Conservation (phyloP, 2,113 vertebrate species). For the Sphaerodactylus townsendi region DNA sequence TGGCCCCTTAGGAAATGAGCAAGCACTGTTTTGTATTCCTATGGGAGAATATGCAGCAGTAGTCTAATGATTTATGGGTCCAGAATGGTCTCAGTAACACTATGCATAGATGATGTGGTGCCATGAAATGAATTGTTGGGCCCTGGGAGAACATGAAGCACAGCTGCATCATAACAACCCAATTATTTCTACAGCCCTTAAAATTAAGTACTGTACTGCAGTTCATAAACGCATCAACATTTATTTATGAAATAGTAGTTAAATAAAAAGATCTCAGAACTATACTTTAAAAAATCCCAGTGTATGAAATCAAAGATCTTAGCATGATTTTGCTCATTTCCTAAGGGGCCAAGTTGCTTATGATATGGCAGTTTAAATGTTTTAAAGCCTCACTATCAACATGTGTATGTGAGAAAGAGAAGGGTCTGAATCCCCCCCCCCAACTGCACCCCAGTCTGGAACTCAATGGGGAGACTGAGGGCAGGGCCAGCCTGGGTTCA, state of each 20-base stretch:
- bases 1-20: too few species aligned
- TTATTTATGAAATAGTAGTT: background rate
- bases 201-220: background rate
- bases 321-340: background rate
- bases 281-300: too few species aligned
- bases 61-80: background rate
- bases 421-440: too few species aligned
- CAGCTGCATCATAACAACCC: background rate
- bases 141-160: background rate
- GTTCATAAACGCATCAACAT: background rate
- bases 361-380: background rate
- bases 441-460: too few species aligned
- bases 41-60: too few species aligned
- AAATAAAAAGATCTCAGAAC: background rate
- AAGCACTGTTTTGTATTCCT: background rate
- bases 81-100: background rate
- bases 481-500: too few species aligned
- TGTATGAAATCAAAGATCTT: background rate
- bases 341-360: too few species aligned
- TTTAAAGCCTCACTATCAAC: background rate
- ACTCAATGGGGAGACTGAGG: too few species aligned
- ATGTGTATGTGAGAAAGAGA: too few species aligned
- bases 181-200: background rate
- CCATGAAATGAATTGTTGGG: too few species aligned
- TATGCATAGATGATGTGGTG: background rate